Evolutionary conservation across 1,140 invertebrate genomes (phyloP).

Genomic region (Bombus impatiens): DNA sequence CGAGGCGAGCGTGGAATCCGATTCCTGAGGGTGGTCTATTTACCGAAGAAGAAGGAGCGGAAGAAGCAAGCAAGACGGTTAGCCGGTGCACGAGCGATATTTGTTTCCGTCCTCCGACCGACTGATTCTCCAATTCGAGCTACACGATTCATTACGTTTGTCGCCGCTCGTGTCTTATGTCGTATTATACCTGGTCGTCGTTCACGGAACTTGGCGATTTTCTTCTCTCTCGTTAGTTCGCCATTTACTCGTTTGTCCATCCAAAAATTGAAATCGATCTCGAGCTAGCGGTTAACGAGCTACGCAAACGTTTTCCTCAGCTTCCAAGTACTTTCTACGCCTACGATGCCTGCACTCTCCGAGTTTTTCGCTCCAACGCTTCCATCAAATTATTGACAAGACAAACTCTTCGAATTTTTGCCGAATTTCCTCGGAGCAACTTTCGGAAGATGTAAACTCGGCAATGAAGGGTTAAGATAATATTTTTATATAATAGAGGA

Average conservation of each 20-base stretch:
- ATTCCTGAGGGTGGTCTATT: background rate
- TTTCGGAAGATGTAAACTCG: background rate
- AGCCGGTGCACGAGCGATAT: conserved; percentile 24
- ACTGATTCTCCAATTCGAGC: conserved; percentile 25
- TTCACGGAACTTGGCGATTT: background rate
- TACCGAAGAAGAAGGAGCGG: background rate
- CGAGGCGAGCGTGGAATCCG: background rate
- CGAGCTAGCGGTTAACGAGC: conserved; percentile 7
- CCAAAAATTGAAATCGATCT: conserved; percentile 18
- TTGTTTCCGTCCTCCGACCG: conserved; percentile 15
- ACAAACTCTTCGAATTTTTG: background rate
- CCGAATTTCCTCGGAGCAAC: background rate
- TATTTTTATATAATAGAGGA: background rate
- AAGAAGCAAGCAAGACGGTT: conserved; percentile 1
- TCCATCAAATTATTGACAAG: background rate
- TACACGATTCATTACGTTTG: conserved; percentile 42
- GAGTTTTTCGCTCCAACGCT: background rate
- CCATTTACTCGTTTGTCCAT: conserved; percentile 9
- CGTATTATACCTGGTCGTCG: background rate
- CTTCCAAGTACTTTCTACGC: background rate
- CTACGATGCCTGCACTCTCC: background rate
- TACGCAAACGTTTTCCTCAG: background rate
- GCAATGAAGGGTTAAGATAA: background rate
- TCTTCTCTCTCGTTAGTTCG: conserved; percentile 18
- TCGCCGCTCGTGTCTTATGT: background rate